These are phyloP conservation scores for Pocillopora meandrina DNA, from an alignment of 92 coral and sea anemone genomes.

Conservation along the genomic window DNA sequence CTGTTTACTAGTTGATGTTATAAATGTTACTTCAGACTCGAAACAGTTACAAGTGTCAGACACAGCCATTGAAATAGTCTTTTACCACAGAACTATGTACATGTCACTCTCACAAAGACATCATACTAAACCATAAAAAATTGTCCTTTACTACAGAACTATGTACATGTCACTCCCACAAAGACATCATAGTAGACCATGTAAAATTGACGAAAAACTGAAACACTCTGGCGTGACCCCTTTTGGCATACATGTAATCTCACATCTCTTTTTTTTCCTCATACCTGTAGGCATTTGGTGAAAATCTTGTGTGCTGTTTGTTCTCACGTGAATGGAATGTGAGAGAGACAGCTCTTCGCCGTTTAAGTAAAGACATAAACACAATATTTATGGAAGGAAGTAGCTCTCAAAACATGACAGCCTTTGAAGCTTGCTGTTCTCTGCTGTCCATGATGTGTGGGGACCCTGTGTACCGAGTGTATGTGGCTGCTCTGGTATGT, in stretches of 20 bases:
- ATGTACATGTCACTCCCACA: too few species aligned
- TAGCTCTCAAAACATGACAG: conserved; percentile 54
- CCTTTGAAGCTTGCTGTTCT: conserved; percentile 81
- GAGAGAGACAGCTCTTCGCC: conserved; percentile 89
- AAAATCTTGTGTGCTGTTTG: conserved; percentile 83
- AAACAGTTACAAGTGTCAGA: too few species aligned
- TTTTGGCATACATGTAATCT: not conserved
- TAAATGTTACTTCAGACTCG: too few species aligned
- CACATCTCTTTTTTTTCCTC: not conserved
- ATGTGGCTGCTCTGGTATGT: conserved; percentile 86
- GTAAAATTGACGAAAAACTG: too few species aligned
- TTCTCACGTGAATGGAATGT: conserved; percentile 96
- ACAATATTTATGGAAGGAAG: conserved; percentile 37
- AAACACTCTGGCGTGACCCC: too few species aligned
- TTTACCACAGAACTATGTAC: too few species aligned
- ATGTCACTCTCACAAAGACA: too few species aligned
- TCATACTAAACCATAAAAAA: too few species aligned
- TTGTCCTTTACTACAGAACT: too few species aligned
- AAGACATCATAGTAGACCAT: too few species aligned
- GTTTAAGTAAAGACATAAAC: conserved; percentile 82
- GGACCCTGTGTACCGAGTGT: conserved; percentile 96
- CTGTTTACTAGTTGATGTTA: too few species aligned
- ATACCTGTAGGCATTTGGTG: conserved; percentile 81
- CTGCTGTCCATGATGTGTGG: conserved; percentile 95
- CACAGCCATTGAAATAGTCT: too few species aligned